A percentile compares a stretch with the other conserved stretches of the same genome.
These are phyloP conservation scores for Gobiocypris rarus DNA, from an alignment of 2,113 vertebrate species.

Conservation along the genomic window DNA sequence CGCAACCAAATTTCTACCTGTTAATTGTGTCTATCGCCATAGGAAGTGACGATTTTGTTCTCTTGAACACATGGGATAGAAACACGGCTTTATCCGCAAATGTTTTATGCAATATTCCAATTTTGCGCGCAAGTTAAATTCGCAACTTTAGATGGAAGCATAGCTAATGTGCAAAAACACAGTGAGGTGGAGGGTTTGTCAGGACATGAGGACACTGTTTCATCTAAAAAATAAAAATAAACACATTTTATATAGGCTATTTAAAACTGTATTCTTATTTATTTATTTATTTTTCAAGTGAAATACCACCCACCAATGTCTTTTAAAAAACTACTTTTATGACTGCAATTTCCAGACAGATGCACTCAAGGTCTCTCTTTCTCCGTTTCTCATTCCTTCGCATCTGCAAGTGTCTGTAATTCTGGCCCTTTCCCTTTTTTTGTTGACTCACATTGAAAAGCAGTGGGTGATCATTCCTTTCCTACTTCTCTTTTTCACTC, in stretches of 20 bases:
- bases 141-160: too few species aligned
- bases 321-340: background rate
- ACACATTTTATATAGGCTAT: too few species aligned
- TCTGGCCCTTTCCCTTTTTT: conserved; percentile 14
- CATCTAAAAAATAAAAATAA: too few species aligned
- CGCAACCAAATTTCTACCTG: too few species aligned
- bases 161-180: background rate
- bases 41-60: too few species aligned
- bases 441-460: conserved; percentile 8
- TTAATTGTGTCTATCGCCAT: too few species aligned
- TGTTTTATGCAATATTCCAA: too few species aligned
- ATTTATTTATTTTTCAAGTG: background rate
- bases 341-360: conserved; percentile 7
- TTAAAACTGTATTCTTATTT: background rate
- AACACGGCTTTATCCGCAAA: too few species aligned
- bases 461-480: conserved; percentile 30
- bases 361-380: conserved; percentile 14
- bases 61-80: too few species aligned
- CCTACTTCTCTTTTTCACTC: conserved; percentile 40
- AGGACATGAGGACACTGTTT: background rate
- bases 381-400: conserved; percentile 28
- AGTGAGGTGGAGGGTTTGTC: background rate
- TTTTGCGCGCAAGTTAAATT: too few species aligned
- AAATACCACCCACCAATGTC: background rate
- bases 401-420: background rate